Percentiles rank a stretch among this genome's conserved stretches.
phyloP scores from a whole-genome alignment of 2,888 invertebrate genomes.

The Scaptomyza parva region DNA sequence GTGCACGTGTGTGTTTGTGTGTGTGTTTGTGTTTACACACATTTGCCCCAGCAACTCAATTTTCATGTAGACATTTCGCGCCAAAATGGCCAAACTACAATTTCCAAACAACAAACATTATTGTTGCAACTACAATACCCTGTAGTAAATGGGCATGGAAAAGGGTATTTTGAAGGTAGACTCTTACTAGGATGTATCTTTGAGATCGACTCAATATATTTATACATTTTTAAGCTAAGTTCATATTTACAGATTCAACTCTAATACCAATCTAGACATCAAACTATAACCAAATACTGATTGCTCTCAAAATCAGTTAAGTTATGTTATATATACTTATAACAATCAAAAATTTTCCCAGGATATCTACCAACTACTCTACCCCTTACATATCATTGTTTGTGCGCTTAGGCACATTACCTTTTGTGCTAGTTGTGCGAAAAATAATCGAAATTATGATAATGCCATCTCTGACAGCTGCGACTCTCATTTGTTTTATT shows the following conservation, averaged over 20 bases:
- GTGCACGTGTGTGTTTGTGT: not conserved
- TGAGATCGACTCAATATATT: too few relatives aligned
- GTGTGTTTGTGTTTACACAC: not conserved
- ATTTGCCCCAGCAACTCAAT: constrained; percentile 51
- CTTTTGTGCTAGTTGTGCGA: constrained; percentile 28
- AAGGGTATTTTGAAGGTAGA: too few relatives aligned
- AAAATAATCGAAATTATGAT: constrained; percentile 78
- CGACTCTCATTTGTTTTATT: constrained; percentile 52
- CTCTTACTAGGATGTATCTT: too few relatives aligned
- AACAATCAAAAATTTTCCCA: not conserved
- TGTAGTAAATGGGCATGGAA: not conserved
- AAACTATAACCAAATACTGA: too few relatives aligned
- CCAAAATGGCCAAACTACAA: constrained; percentile 70
- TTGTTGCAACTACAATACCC: constrained; percentile 1
- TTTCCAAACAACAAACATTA: constrained; percentile 67
- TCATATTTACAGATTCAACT: too few relatives aligned
- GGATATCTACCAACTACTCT: not conserved
- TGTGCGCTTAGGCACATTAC: constrained; percentile 28
- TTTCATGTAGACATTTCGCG: constrained; percentile 69
- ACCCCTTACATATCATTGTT: not conserved
- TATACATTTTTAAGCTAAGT: too few relatives aligned
- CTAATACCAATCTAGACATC: too few relatives aligned
- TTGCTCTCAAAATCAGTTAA: too few relatives aligned
- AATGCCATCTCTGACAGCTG: constrained; percentile 42
- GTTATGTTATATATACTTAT: too few relatives aligned